Evolutionary conservation across 2,113 vertebrate genomes (phyloP).

Genomic region (Pampusana beccarii): DNA sequence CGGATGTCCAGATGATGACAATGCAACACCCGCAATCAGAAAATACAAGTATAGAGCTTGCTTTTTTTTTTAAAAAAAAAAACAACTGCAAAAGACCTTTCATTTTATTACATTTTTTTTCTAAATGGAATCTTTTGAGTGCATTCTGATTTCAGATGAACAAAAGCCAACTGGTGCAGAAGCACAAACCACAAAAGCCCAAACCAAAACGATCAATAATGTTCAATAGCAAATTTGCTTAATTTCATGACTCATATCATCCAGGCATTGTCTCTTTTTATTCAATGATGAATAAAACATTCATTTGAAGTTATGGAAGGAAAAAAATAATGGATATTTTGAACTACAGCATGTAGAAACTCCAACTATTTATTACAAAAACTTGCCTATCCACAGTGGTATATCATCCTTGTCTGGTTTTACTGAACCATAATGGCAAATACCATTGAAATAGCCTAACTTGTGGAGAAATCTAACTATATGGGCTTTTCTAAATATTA

Average conservation of each 20-base stretch:
- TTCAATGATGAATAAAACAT: neutral
- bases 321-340: neutral
- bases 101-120: rapidly evolving
- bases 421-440: neutral
- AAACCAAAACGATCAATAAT: neutral
- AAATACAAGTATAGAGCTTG: neutral
- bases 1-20: neutral
- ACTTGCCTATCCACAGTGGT: neutral
- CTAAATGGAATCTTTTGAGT: neutral
- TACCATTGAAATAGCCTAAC: neutral
- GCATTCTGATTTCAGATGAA: neutral
- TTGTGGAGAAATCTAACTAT: neutral
- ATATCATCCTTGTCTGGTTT: neutral
- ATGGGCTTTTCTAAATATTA: neutral
- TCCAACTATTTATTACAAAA: neutral
- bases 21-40: neutral
- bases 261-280: neutral
- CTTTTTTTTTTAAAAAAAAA: neutral
- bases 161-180: neutral
- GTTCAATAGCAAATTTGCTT: neutral
- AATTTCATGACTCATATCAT: neutral
- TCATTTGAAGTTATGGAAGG: neutral
- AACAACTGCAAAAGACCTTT: neutral
- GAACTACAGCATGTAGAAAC: neutral
- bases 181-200: neutral